Conservation (phyloP, 2,888 invertebrate genomes). For the Syritta pipiens region DNA sequence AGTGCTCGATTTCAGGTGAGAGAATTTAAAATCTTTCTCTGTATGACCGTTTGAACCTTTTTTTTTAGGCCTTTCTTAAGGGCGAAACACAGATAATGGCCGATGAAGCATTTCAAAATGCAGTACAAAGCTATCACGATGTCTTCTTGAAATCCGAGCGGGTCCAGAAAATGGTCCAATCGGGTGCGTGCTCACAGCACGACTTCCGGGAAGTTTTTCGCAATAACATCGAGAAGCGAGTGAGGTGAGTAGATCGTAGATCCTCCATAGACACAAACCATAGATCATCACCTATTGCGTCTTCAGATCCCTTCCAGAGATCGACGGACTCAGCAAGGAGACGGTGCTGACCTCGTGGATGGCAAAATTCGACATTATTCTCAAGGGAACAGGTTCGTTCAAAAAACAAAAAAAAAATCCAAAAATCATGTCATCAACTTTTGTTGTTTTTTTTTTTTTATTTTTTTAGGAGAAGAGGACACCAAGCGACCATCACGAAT, state of each 20-base stretch:
- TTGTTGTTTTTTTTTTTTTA: too few species aligned
- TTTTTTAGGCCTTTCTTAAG: slow-evolving; percentile 90
- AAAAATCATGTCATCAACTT: too few species aligned
- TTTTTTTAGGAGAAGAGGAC: slow-evolving; percentile 89
- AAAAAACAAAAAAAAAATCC: too few species aligned
- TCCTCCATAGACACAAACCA: too few species aligned
- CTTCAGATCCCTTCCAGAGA: slow-evolving; percentile 95
- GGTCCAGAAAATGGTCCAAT: slow-evolving; percentile 96
- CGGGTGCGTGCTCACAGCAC: slow-evolving; percentile 98
- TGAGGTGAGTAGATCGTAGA: slow-evolving; percentile 84
- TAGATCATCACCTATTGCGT: background rate
- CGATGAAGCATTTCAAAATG: slow-evolving; percentile 99
- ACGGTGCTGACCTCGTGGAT: slow-evolving; percentile 99
- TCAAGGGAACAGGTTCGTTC: slow-evolving; percentile 87
- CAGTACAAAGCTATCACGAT: slow-evolving; percentile 96
- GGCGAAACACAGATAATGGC: slow-evolving; percentile 99
- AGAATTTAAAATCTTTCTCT: slow-evolving; percentile 68
- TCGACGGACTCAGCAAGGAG: slow-evolving; percentile 99
- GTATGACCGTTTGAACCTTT: background rate
- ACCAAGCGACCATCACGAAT: slow-evolving; percentile 91
- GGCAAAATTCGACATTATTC: slow-evolving; percentile 99
- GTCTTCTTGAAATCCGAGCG: slow-evolving; percentile 98
- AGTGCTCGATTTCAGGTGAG: slow-evolving; percentile 96
- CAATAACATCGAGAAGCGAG: slow-evolving; percentile 99
- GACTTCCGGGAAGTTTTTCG: slow-evolving; percentile 99